phyloP scores from a whole-genome alignment of 2,888 invertebrate species.

The Steromphala cineraria region DNA sequence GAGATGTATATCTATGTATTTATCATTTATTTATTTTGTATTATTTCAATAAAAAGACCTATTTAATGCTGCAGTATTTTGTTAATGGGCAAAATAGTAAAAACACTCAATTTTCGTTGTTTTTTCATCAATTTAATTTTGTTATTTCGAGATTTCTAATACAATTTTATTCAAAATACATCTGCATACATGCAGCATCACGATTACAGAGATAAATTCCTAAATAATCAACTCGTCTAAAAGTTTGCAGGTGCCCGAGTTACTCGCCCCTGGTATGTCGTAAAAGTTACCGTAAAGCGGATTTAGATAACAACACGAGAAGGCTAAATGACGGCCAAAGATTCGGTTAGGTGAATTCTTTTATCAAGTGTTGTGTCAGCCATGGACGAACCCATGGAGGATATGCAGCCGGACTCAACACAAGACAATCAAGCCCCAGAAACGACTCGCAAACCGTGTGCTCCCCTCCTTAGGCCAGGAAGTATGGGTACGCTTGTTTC shows the following conservation, averaged over 20 bases:
- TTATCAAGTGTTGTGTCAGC: background rate
- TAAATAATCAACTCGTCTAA: too few relatives aligned
- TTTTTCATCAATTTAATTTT: too few relatives aligned
- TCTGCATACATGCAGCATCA: too few relatives aligned
- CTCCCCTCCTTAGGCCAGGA: slow-evolving; percentile 62
- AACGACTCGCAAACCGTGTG: slow-evolving; percentile 36
- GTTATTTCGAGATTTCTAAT: too few relatives aligned
- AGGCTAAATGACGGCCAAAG: background rate
- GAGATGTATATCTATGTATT: too few relatives aligned
- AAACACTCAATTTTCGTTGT: too few relatives aligned
- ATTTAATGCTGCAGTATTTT: too few relatives aligned
- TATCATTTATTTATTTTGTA: too few relatives aligned
- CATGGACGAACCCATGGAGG: slow-evolving; percentile 60
- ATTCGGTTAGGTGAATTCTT: background rate
- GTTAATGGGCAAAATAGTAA: too few relatives aligned
- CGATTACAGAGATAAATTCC: too few relatives aligned
- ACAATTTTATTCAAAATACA: too few relatives aligned
- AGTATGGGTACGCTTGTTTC: slow-evolving; percentile 57
- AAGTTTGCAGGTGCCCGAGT: background rate
- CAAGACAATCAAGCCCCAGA: slow-evolving; percentile 45
- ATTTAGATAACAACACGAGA: background rate
- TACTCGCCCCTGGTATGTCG: background rate
- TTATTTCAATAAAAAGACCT: too few relatives aligned
- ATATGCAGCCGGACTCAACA: slow-evolving; percentile 52
- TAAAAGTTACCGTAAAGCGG: background rate